Percentiles rank a stretch among this genome's conserved stretches.
Evolutionary conservation across 2,888 invertebrate species (phyloP).

Genomic region (Belgica antarctica): DNA sequence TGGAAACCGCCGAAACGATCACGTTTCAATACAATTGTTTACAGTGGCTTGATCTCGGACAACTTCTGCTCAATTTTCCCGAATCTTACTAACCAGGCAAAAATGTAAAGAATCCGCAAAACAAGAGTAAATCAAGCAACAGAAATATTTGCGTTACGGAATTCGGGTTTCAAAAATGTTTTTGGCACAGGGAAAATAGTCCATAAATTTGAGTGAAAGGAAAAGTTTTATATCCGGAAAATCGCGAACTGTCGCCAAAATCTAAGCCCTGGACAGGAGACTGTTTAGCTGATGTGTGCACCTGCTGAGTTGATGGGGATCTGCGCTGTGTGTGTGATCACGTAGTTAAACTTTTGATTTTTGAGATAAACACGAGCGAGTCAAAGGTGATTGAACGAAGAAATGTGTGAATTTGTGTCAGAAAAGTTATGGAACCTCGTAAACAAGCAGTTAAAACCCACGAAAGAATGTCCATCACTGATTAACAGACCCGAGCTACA

Average conservation of each 20-base stretch:
- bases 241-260: no score
- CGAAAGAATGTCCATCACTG: neutral
- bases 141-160: slow-evolving; percentile 5
- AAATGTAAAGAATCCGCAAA: slow-evolving; percentile 7
- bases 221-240: no score
- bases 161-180: neutral
- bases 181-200: slow-evolving; percentile 22
- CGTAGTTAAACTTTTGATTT: no score
- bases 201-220: slow-evolving; percentile 34
- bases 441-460: no score
- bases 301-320: no score
- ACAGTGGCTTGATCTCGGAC: neutral
- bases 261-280: no score
- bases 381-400: no score
- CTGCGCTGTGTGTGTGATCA: no score
- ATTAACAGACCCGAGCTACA: neutral
- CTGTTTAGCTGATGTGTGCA: no score
- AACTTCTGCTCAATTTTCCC: neutral
- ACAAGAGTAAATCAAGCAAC: neutral
- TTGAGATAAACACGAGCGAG: no score
- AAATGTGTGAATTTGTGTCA: neutral
- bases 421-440: no score
- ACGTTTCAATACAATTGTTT: slow-evolving; percentile 13
- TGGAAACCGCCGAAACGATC: slow-evolving; percentile 29
- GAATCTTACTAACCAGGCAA: neutral